Evolutionary conservation across 2,113 vertebrate species (phyloP).

Genomic region (Chloropsis cyanopogon): DNA sequence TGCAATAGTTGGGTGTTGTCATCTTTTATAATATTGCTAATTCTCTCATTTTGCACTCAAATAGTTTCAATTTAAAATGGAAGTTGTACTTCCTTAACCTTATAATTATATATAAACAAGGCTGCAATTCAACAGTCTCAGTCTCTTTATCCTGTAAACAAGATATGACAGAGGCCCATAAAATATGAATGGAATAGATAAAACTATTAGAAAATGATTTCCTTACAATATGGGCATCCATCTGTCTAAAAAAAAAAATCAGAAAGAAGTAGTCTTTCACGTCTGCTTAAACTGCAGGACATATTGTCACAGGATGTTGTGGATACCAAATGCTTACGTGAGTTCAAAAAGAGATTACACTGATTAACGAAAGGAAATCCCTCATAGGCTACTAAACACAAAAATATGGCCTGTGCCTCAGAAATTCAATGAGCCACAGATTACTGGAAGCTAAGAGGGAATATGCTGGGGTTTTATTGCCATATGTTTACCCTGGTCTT

Average conservation of each 20-base stretch:
- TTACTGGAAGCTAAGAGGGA: neutral
- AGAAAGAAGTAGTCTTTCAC: neutral
- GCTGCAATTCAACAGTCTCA: neutral
- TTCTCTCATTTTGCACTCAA: neutral
- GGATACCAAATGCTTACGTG: neutral
- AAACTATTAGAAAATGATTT: neutral
- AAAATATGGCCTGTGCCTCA: constrained; percentile 16
- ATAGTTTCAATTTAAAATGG: neutral
- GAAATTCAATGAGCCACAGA: constrained; percentile 49
- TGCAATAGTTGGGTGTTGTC: neutral
- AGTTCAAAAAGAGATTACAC: constrained; percentile 43
- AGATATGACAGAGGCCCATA: neutral
- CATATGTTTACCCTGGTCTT: constrained; percentile 15
- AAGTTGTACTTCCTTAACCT: neutral
- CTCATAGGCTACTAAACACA: constrained; percentile 23
- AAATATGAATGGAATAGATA: neutral
- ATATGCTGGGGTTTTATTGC: neutral
- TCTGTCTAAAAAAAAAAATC: neutral
- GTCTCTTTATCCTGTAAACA: neutral
- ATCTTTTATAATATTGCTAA: neutral
- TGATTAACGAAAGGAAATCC: constrained; percentile 41
- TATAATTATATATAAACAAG: neutral
- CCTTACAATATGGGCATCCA: neutral
- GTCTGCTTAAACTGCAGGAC: neutral
- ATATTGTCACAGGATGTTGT: neutral